Conservation (phyloP, 1,140 invertebrate species). For the Pseudomyrmex concolor region DNA sequence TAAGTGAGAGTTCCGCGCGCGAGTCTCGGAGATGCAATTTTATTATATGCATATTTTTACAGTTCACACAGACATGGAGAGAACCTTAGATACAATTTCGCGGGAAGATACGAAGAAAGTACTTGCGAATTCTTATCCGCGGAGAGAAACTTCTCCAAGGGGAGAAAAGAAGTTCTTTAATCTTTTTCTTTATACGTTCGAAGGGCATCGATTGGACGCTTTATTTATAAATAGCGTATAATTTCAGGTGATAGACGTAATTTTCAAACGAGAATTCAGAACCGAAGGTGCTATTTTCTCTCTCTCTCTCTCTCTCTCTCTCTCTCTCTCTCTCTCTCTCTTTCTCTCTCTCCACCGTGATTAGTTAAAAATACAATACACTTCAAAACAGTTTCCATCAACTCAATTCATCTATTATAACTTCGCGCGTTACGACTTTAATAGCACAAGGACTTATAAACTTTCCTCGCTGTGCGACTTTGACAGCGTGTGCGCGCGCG, state of each 20-base stretch:
- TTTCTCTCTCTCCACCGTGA: neutral
- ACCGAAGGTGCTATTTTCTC: neutral
- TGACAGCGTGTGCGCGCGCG: neutral
- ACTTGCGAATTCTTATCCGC: no score
- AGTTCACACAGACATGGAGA: no score
- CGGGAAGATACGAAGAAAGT: no score
- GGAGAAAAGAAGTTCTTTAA: no score
- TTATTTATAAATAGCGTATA: neutral
- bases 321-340: neutral
- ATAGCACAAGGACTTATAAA: conserved; percentile 12
- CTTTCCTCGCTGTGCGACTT: conserved; percentile 2
- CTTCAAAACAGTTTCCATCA: neutral
- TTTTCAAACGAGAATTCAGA: conserved; percentile 5
- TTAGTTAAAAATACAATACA: neutral
- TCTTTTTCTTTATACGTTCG: no score
- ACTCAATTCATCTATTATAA: neutral
- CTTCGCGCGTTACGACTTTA: neutral
- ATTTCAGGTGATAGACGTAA: neutral
- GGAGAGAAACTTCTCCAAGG: no score
- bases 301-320: no score
- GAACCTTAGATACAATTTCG: no score
- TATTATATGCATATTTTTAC: no score
- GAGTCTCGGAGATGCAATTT: no score
- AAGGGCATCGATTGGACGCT: neutral
- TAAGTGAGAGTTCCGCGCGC: no score